Conservation (phyloP, 2,888 invertebrate genomes). For the Rhingia rostrata region DNA sequence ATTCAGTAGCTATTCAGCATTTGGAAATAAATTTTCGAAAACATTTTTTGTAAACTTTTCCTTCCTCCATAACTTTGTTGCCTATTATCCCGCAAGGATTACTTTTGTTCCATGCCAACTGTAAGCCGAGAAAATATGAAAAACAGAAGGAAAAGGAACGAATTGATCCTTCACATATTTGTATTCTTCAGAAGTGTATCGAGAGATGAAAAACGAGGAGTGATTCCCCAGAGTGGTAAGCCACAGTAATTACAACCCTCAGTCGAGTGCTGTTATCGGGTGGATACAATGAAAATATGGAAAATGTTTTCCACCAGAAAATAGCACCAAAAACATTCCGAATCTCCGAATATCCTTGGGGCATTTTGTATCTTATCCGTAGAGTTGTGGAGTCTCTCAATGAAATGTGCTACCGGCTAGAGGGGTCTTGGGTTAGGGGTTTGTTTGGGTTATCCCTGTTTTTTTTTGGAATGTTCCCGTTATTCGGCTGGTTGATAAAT, state of each 20-base stretch:
- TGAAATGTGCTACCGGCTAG: not conserved
- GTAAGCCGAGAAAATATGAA: not conserved
- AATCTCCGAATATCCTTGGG: slow-evolving; percentile 27
- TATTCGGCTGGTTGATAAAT: slow-evolving; percentile 8
- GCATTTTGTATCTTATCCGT: slow-evolving; percentile 7
- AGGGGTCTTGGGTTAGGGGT: not conserved
- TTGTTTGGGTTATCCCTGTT: slow-evolving; percentile 1
- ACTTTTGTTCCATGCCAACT: not conserved
- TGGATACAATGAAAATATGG: slow-evolving; percentile 38
- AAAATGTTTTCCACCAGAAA: slow-evolving; percentile 15
- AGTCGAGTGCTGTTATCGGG: slow-evolving; percentile 29
- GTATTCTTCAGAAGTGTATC: slow-evolving; percentile 25
- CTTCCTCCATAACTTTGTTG: slow-evolving; percentile 45
- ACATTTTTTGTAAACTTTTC: slow-evolving; percentile 6
- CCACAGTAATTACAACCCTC: slow-evolving; percentile 48
- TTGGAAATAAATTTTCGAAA: slow-evolving; percentile 15
- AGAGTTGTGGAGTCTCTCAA: not conserved
- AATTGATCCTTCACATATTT: not conserved
- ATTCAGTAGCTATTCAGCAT: slow-evolving; percentile 50
- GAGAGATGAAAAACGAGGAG: not conserved
- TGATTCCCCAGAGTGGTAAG: slow-evolving; percentile 29
- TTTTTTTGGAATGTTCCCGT: not conserved
- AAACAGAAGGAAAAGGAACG: slow-evolving; percentile 15
- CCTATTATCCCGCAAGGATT: slow-evolving; percentile 33
- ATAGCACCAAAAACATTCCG: not conserved